A percentile compares a stretch with the other conserved stretches of the same genome.
These are phyloP conservation scores for Mythimna impura DNA, from an alignment of 2,888 invertebrate species.

Conservation along the genomic window DNA sequence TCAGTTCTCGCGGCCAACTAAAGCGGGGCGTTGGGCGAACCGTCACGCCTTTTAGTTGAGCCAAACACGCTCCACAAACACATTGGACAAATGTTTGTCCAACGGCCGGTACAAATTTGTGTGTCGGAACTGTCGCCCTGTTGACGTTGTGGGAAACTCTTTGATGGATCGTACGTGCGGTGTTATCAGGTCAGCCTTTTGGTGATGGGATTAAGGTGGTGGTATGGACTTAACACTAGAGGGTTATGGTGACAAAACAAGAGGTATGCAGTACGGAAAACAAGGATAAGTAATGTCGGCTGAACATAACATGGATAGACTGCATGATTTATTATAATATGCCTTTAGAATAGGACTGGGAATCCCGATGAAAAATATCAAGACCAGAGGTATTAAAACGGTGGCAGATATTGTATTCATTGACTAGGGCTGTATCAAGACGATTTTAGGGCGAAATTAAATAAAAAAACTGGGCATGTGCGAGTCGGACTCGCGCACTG, in stretches of 20 bases:
- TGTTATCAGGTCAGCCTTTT: constrained; percentile 33
- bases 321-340: background rate
- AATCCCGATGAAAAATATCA: background rate
- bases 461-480: no score
- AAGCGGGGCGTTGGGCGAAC: constrained; percentile 77
- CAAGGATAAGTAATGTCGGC: background rate
- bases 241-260: constrained; percentile 21
- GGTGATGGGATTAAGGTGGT: constrained; percentile 40
- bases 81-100: constrained; percentile 77
- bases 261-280: constrained; percentile 28
- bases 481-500: no score
- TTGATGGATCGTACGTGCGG: constrained; percentile 62
- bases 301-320: background rate
- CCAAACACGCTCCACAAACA: constrained; percentile 79
- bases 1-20: constrained; percentile 67
- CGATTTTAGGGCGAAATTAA: no score
- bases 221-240: constrained; percentile 25
- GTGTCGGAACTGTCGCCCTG: constrained; percentile 81
- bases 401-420: background rate
- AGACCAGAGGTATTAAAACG: background rate
- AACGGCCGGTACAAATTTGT: constrained; percentile 78
- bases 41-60: constrained; percentile 85
- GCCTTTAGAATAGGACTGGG: no score
- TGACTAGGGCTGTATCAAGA: no score
- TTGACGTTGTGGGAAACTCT: constrained; percentile 63